Percentiles rank a stretch among this genome's conserved stretches.
Evolutionary conservation across 2,888 invertebrate species (phyloP).

Genomic region (Chrysolina oricalcia): DNA sequence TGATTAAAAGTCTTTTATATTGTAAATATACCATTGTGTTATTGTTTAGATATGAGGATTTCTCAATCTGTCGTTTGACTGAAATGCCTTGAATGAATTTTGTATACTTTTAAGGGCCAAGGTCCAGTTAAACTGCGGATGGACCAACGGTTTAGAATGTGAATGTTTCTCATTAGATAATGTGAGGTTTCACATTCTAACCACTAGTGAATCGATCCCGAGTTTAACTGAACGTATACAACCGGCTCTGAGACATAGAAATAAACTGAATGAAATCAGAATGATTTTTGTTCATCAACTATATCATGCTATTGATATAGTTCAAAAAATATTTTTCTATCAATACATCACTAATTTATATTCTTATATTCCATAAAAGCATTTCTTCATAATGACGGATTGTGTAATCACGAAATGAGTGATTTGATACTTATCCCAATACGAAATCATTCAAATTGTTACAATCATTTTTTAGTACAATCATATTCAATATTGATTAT

Average conservation of each 20-base stretch:
- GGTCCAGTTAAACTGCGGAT: too few relatives aligned
- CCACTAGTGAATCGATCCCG: too few relatives aligned
- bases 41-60: conserved; percentile 28
- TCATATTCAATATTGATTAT: conserved; percentile 34
- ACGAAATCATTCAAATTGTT: conserved; percentile 34
- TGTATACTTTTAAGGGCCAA: too few relatives aligned
- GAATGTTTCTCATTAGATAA: too few relatives aligned
- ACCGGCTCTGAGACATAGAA: too few relatives aligned
- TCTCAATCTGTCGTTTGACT: not conserved
- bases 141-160: too few relatives aligned
- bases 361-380: too few relatives aligned
- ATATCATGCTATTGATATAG: too few relatives aligned
- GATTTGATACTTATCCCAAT: conserved; percentile 3
- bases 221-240: too few relatives aligned
- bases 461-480: conserved; percentile 49
- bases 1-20: conserved; percentile 46
- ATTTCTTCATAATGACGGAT: not conserved
- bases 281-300: not conserved
- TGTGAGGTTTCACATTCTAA: too few relatives aligned
- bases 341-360: too few relatives aligned
- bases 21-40: conserved; percentile 57
- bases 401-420: conserved; percentile 2
- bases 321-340: too few relatives aligned
- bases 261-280: not conserved
- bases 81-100: not conserved